Conservation (phyloP, 2,113 vertebrate genomes). For the Callionymus lyra region DNA sequence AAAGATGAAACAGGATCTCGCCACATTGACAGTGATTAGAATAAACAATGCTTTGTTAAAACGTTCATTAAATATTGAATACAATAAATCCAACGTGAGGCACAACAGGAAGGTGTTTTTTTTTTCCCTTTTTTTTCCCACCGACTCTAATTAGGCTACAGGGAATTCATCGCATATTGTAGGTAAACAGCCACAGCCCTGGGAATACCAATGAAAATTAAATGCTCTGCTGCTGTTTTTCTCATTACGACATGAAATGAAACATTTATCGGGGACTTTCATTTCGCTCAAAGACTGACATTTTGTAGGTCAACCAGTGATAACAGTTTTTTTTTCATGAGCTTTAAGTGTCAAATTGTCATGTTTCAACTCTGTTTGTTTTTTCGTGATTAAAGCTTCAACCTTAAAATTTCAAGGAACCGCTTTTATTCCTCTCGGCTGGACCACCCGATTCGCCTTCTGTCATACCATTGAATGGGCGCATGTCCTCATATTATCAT, state of each 20-base stretch:
- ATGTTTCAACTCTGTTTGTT: constrained; percentile 4
- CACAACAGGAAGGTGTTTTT: constrained; percentile 56
- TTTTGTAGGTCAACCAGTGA: constrained; percentile 55
- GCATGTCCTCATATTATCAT: too few relatives aligned
- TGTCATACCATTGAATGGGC: too few relatives aligned
- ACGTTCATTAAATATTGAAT: constrained; percentile 68
- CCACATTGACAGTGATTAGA: constrained; percentile 55
- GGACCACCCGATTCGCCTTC: too few relatives aligned
- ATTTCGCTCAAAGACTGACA: constrained; percentile 54
- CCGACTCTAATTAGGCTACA: constrained; percentile 70
- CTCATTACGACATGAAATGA: constrained; percentile 66
- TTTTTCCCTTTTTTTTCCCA: too few relatives aligned
- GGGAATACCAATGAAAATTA: constrained; percentile 67
- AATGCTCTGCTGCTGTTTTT: constrained; percentile 63
- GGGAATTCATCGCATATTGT: constrained; percentile 70
- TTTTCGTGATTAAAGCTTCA: too few relatives aligned
- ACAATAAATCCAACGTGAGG: constrained; percentile 54
- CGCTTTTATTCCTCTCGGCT: too few relatives aligned
- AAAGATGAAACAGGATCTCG: constrained; percentile 34
- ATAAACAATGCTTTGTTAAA: constrained; percentile 62
- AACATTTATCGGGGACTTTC: constrained; percentile 66
- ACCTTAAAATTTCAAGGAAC: too few relatives aligned
- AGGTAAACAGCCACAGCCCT: constrained; percentile 67
- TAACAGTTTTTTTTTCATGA: constrained; percentile 40
- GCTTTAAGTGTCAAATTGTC: constrained; percentile 26